A percentile compares a stretch with the other conserved stretches of the same genome.
Conservation (phyloP, 2,113 vertebrate species). For the Polypterus bichir region DNA sequence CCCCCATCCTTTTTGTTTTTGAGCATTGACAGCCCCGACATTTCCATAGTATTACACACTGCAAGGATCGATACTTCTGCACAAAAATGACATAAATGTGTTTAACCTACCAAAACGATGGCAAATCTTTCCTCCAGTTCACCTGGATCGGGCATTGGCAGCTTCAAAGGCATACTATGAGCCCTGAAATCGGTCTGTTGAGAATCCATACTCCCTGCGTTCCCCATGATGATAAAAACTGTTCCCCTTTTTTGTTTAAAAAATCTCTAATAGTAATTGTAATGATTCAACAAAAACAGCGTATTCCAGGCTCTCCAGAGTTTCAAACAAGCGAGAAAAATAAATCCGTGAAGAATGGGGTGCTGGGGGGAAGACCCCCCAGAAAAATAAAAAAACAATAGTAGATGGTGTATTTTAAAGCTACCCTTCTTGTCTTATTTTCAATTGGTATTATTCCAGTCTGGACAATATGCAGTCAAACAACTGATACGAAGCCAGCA, state of each 20-base stretch:
- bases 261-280: not conserved
- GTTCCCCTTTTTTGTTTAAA: not conserved
- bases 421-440: too few species aligned
- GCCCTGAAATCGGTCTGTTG: conserved; percentile 76
- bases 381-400: not conserved
- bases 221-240: conserved; percentile 61
- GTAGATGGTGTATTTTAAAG: not conserved
- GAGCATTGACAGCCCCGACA: too few species aligned
- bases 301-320: not conserved
- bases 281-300: not conserved
- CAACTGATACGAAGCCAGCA: conserved; percentile 27
- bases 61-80: too few species aligned
- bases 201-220: conserved; percentile 86
- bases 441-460: conserved; percentile 3
- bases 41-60: too few species aligned
- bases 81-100: too few species aligned
- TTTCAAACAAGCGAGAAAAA: not conserved
- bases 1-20: too few species aligned
- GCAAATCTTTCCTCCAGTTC: conserved; percentile 90
- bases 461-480: conserved; percentile 28
- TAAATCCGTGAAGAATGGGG: not conserved
- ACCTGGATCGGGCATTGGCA: conserved; percentile 82
- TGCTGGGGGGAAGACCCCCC: not conserved
- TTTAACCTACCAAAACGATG: conserved; percentile 72
- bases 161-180: conserved; percentile 75